Conservation (phyloP, 2,113 vertebrate genomes). For the Sinocyclocheilus anophthalmus region DNA sequence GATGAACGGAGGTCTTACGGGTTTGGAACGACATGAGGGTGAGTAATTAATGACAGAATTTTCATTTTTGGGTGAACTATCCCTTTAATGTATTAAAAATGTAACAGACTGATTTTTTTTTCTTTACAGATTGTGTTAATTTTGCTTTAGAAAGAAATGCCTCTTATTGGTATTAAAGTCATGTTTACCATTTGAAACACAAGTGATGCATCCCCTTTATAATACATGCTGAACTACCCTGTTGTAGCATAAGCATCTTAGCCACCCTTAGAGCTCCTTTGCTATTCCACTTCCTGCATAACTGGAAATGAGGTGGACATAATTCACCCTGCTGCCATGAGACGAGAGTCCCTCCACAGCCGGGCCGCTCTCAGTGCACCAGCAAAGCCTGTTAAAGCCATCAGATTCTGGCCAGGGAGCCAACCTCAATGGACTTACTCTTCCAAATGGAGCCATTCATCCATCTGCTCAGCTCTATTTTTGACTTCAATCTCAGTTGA, state of each 20-base stretch:
- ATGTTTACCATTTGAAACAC: neutral
- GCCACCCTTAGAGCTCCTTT: neutral
- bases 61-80: too few relatives aligned
- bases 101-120: too few relatives aligned
- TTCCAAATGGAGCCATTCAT: slow-evolving; percentile 31
- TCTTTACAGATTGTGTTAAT: neutral
- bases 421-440: neutral
- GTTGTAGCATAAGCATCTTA: neutral
- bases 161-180: neutral
- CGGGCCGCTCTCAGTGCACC: neutral
- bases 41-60: too few relatives aligned
- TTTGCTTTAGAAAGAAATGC: neutral
- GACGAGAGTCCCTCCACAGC: neutral
- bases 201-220: neutral
- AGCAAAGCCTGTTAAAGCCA: slow-evolving; percentile 5
- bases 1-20: too few relatives aligned
- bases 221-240: neutral
- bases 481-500: slow-evolving; percentile 12
- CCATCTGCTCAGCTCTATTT: slow-evolving; percentile 35
- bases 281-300: neutral
- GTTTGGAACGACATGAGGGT: too few relatives aligned
- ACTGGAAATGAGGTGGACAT: neutral
- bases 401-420: neutral
- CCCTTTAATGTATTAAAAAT: too few relatives aligned
- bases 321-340: neutral